Percentiles rank a stretch among this genome's conserved stretches.
phyloP scores from a whole-genome alignment of 2,888 invertebrate species.

The Cacoxenus indagator region DNA sequence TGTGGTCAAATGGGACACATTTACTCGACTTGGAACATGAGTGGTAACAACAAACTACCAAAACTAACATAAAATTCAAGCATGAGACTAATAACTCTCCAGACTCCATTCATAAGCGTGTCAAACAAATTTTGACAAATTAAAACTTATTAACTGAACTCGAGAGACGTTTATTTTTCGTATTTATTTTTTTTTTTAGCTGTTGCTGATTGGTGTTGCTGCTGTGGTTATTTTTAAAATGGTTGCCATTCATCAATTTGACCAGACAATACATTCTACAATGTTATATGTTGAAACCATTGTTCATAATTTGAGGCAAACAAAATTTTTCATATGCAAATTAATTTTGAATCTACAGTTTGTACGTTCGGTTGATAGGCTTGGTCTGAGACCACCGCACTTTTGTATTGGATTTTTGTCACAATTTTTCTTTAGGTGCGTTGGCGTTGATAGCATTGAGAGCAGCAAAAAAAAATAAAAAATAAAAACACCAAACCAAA shows the following conservation, averaged over 20 bases:
- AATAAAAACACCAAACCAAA: too few relatives aligned
- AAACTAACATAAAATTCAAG: too few relatives aligned
- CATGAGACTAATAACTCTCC: slow-evolving; percentile 33
- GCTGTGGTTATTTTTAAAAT: slow-evolving; percentile 57
- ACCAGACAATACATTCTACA: slow-evolving; percentile 48
- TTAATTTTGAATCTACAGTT: slow-evolving; percentile 27
- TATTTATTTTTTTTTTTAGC: neutral
- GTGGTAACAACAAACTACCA: too few relatives aligned
- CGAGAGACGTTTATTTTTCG: slow-evolving; percentile 21
- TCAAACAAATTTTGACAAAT: slow-evolving; percentile 65
- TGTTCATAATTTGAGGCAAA: slow-evolving; percentile 57
- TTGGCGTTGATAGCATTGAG: neutral
- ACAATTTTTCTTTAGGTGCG: neutral
- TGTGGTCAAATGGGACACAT: too few relatives aligned
- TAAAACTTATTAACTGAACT: slow-evolving; percentile 55
- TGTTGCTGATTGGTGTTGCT: slow-evolving; percentile 15
- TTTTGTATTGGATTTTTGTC: neutral
- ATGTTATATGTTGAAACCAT: slow-evolving; percentile 62
- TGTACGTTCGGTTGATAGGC: neutral
- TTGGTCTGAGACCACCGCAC: neutral
- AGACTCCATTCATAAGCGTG: slow-evolving; percentile 61
- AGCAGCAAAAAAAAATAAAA: too few relatives aligned
- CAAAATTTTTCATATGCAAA: slow-evolving; percentile 58
- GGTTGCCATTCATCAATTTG: slow-evolving; percentile 55
- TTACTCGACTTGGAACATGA: too few relatives aligned